Base-by-base conservation (phyloP, 1,140 invertebrate species). In the Panagrolaimus sp. region DNA sequence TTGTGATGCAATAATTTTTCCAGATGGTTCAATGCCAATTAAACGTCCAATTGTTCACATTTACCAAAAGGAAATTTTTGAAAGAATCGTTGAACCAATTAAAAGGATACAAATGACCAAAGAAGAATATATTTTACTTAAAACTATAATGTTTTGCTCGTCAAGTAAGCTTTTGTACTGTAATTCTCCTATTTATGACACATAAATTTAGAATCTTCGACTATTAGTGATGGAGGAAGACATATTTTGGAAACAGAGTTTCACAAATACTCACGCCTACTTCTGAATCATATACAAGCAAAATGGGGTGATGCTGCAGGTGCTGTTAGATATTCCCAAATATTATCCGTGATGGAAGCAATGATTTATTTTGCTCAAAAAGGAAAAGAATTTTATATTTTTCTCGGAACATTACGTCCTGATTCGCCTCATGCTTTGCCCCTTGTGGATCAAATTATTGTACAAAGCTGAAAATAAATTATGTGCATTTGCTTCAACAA, bases 51-150 rank as follows among this genome's bases (percentile, higher is more conserved):
- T 25, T 13, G 14, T 57, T 11, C 51, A 27, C 20, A 20, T 1
- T 57, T 20, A 25, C 0, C 20, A 57, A n/a, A 13, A 57, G 9
- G 51, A 23, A 4, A 27, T 57, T 16, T 20, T 57, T 3, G 51
- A 57, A 25, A 14, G 51, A 25, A 57, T 57, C 4, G 8, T 57
- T 25, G 20, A 57, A 57, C 51, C 51, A 5, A 5, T 57, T 11
- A 57, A 57, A 20, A 20, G 51, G 3, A 57, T 57, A 11, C 9
- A 20, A 11, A 11, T 57, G 8, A 57, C 16, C 3, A 57, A 57
- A 16, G 51, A 57, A 20, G 51, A 57, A 57, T 57, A n/a, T 13
- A 16, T 57, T 27, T 27, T 57, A 13, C 51, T 57, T 20, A 57
- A 57, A 57, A 27, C 51, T 4, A 57, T 57, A 0, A 57, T 57